Evolutionary conservation across 2,113 vertebrate genomes (phyloP).

Genomic region (Syngnathoides biaculeatus): DNA sequence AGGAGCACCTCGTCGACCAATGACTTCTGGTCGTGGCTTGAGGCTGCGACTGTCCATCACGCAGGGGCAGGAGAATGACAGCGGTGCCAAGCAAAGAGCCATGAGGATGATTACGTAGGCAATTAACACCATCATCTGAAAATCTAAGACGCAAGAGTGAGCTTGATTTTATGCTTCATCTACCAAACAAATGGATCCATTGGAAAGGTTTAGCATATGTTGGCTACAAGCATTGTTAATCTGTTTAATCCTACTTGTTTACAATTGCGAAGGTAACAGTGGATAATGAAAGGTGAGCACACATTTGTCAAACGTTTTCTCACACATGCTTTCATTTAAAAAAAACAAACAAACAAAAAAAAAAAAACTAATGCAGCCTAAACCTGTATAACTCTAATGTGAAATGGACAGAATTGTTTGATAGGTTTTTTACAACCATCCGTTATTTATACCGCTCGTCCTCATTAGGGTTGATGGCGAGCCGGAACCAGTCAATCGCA

Average conservation of each 20-base stretch:
- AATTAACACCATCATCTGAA: slow-evolving; percentile 79
- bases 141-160: slow-evolving; percentile 60
- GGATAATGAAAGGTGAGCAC: background rate
- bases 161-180: background rate
- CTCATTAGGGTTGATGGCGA: too few relatives aligned
- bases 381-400: too few relatives aligned
- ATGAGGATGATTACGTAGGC: slow-evolving; percentile 78
- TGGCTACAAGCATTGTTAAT: background rate
- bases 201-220: background rate
- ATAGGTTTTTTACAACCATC: too few relatives aligned
- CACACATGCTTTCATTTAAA: too few relatives aligned
- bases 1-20: slow-evolving; percentile 85
- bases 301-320: background rate
- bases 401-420: too few relatives aligned
- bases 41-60: slow-evolving; percentile 87
- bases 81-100: slow-evolving; percentile 82
- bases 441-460: too few relatives aligned
- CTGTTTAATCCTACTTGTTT: background rate
- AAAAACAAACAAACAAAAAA: too few relatives aligned
- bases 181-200: background rate
- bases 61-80: slow-evolving; percentile 91
- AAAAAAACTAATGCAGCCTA: too few relatives aligned
- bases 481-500: too few relatives aligned
- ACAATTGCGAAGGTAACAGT: background rate
- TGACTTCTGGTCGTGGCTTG: slow-evolving; percentile 78